Conservation (phyloP, 2,113 vertebrate genomes). For the Neolamprologus caudopunctatus region DNA sequence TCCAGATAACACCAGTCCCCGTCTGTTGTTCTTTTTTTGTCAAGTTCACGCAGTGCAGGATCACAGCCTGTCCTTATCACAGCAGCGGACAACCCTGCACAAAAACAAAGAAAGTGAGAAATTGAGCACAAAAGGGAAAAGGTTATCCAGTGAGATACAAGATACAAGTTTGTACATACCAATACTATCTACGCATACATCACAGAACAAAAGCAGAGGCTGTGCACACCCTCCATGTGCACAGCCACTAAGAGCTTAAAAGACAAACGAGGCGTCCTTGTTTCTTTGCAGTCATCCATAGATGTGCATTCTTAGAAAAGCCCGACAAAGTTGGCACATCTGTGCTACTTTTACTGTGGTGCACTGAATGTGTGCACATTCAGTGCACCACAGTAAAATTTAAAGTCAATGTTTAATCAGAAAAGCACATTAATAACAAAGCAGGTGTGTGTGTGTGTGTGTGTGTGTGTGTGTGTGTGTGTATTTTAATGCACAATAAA, state of each 20-base stretch:
- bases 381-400: not conserved
- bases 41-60: not conserved
- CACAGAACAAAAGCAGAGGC: not conserved
- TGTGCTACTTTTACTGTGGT: not conserved
- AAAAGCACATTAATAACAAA: not conserved
- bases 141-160: not conserved
- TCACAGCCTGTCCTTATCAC: not conserved
- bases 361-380: not conserved
- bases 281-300: not conserved
- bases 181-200: not conserved
- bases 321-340: not conserved
- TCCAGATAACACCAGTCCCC: not conserved
- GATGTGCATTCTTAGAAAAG: not conserved
- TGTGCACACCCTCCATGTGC: not conserved
- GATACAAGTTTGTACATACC: not conserved
- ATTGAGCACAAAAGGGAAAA: not conserved
- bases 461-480: not conserved
- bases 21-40: not conserved
- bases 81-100: not conserved
- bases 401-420: not conserved
- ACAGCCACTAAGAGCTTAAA: not conserved
- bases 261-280: not conserved
- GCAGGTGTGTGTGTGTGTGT: not conserved
- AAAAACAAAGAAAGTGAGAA: not conserved
- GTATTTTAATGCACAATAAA: conserved; percentile 4